Evolutionary conservation across 1,140 invertebrate genomes (phyloP).

Genomic region (Ips typographus): DNA sequence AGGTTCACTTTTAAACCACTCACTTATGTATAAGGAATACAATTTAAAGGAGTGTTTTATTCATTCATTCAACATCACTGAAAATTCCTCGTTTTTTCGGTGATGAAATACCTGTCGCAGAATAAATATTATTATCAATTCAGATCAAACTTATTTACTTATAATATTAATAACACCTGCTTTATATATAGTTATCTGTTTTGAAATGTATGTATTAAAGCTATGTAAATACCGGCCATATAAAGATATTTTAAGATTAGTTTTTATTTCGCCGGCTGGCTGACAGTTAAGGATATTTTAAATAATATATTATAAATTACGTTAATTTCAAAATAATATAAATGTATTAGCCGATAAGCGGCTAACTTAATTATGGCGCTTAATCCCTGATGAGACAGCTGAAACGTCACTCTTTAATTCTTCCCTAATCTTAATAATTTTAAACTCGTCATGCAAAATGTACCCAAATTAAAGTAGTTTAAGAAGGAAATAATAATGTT

Average conservation of each 20-base stretch:
- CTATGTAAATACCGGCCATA: constrained; percentile 42
- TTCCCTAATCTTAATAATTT: too few species aligned
- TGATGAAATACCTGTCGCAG: constrained; percentile 42
- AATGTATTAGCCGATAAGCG: constrained; percentile 29
- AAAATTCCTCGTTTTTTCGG: too few species aligned
- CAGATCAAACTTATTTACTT: constrained; percentile 47
- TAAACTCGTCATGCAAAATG: too few species aligned
- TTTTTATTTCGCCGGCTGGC: constrained; percentile 20
- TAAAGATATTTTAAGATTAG: constrained; percentile 35
- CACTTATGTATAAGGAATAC: constrained; percentile 45
- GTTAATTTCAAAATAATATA: constrained; percentile 21
- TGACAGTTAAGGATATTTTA: constrained; percentile 28
- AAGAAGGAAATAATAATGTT: too few species aligned
- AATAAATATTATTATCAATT: constrained; percentile 46
- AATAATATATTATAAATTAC: constrained; percentile 30
- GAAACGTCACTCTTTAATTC: not conserved
- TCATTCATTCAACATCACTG: constrained; percentile 1
- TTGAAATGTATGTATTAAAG: constrained; percentile 43
- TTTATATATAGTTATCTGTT: constrained; percentile 37
- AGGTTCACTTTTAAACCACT: constrained; percentile 42
- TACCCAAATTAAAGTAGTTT: too few species aligned
- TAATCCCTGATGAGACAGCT: constrained; percentile 7
- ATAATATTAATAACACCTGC: constrained; percentile 46
- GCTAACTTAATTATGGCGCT: constrained; percentile 12
- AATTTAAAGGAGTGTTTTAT: constrained; percentile 37